phyloP scores from a whole-genome alignment of 2,888 invertebrate species.

The Conistra vaccinii region DNA sequence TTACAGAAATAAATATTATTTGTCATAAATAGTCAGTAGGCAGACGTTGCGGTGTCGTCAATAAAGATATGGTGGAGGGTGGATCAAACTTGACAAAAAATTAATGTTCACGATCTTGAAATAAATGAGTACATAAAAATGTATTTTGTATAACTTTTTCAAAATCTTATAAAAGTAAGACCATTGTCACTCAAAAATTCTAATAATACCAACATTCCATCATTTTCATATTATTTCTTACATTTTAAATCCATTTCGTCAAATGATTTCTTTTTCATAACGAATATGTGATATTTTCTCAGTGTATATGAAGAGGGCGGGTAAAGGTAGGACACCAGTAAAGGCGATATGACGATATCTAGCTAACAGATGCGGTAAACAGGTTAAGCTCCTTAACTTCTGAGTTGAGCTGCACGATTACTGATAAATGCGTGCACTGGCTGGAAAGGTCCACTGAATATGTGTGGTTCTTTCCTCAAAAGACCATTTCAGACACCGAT shows the following conservation, averaged over 20 bases:
- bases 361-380: too few relatives aligned
- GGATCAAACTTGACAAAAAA: too few relatives aligned
- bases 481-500: too few relatives aligned
- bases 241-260: conserved; percentile 30
- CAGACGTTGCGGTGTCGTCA: neutral
- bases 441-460: too few relatives aligned
- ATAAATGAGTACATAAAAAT: neutral
- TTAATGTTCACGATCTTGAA: neutral
- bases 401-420: too few relatives aligned
- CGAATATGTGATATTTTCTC: conserved; percentile 48
- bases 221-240: conserved; percentile 15
- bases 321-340: neutral
- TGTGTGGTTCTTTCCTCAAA: too few relatives aligned
- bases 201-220: neutral
- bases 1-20: too few relatives aligned
- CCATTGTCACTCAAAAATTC: neutral
- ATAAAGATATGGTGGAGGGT: too few relatives aligned
- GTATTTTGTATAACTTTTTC: neutral
- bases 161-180: neutral
- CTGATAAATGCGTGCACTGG: too few relatives aligned
- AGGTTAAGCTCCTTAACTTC: too few relatives aligned
- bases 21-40: neutral
- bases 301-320: conserved; percentile 12
- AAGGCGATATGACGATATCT: conserved; percentile 10
- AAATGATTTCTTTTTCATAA: conserved; percentile 49